Percentiles rank a stretch among this genome's conserved stretches.
Conservation (phyloP, 1,140 invertebrate genomes). For the Wiebesia pumilae region DNA sequence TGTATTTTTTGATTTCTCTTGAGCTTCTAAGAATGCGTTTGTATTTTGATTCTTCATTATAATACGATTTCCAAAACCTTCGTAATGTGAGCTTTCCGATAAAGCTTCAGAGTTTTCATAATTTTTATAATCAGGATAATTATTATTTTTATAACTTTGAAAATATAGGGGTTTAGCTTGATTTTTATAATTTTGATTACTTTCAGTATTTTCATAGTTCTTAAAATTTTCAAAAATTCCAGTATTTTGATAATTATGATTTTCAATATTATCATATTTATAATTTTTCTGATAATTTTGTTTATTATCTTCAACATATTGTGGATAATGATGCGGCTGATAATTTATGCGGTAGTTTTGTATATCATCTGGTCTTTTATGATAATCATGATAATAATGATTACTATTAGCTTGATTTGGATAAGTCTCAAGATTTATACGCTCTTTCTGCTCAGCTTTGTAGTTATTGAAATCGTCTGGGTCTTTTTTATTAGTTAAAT, state of each 20-base stretch:
- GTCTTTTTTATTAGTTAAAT: not conserved
- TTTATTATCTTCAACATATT: not conserved
- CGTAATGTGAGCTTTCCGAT: not conserved
- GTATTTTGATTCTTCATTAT: not conserved
- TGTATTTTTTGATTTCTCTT: not conserved
- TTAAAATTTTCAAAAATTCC: constrained; percentile 1
- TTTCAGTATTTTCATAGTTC: not conserved
- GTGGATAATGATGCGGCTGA: constrained; percentile 31
- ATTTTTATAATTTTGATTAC: not conserved
- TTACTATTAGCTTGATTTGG: not conserved
- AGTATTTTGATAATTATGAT: not conserved
- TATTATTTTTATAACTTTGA: not conserved
- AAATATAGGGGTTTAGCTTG: not conserved
- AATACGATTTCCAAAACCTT: constrained; percentile 14
- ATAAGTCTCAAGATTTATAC: no score
- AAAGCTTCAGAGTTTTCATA: constrained; percentile 25
- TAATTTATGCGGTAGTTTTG: constrained; percentile 4
- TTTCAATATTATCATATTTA: not conserved
- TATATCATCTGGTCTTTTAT: not conserved
- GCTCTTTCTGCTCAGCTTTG: not conserved
- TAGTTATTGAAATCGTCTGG: not conserved
- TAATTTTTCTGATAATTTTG: not conserved
- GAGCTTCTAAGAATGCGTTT: not conserved
- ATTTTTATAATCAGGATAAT: constrained; percentile 26
- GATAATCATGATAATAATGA: not conserved